Evolutionary conservation across 2,797 vertebrate species (phyloP), one percentile per base, ranked within the genome.

Genomic region (Enteromius anoplus): DNA sequence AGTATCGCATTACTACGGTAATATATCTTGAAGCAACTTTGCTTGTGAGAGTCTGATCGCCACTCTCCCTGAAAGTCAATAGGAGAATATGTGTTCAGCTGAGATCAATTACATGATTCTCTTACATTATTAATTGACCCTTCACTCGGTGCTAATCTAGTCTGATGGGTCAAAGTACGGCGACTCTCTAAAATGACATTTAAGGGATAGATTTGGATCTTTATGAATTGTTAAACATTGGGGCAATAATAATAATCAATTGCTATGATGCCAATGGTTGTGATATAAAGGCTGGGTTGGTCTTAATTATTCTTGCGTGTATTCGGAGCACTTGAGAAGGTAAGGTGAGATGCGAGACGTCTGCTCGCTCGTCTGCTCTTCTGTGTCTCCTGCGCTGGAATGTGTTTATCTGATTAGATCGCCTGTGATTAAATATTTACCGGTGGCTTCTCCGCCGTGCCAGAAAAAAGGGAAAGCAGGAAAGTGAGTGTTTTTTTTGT

Each of bases 391-490:
- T 23, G 34, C 23, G 15, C 78, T 45, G 78, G 71, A 75, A 34
- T 84, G 83, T 72, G 53, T 47, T 84, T 72, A 81, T 72, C 80
- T 78, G 83, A 85, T 78, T 86, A 86, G 83, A 29, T 83, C 47
- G 34, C 23, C 40, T 75, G n/a, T 85, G 68, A 86, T 88, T 84
- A 86, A 85, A 83, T 81, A 84, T 86, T 88, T 76, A 86, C 32
- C 14, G 14, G 12, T 34, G 69, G 37, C 62, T 55, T 83, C 76
- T 82, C 65, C 17, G 47, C 11, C 75, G 69, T 62, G 29, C 6
- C 26, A 29, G 65, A 69, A 78, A 75, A 69, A 40, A 32, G 12
- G 49, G 66, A 70, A 75, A 75, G 55, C 23, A 0, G 40, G 37
- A 65, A 64, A 34, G 60, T 49, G 75, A 42, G 53, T 45, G 37